A percentile compares a stretch with the other conserved stretches of the same genome.
phyloP scores from a whole-genome alignment of 2,888 invertebrate genomes.

The Drosophila pegasa region DNA sequence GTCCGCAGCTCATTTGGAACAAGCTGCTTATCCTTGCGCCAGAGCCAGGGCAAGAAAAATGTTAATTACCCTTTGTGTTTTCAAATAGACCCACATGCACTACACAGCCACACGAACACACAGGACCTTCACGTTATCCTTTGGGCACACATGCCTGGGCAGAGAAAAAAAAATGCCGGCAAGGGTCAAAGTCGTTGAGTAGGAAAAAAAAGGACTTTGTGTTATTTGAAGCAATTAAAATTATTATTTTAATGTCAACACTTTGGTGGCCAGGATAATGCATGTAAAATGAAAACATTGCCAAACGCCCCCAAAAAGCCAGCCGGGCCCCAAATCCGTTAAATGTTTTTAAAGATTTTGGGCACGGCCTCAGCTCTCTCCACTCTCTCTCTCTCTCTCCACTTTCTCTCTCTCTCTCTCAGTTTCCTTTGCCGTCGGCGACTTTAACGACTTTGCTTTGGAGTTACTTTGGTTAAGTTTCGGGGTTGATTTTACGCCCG shows the following conservation, averaged over 20 bases:
- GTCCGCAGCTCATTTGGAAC: conserved; percentile 68
- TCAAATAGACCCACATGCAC: conserved; percentile 68
- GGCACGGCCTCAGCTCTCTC: neutral
- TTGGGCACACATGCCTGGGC: conserved; percentile 17
- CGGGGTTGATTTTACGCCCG: conserved; percentile 78
- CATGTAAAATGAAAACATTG: conserved; percentile 76
- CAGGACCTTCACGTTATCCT: conserved; percentile 20
- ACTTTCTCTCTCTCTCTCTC: conserved; percentile 1
- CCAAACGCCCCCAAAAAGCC: conserved; percentile 46
- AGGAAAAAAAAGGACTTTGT: conserved; percentile 49
- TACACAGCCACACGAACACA: conserved; percentile 18
- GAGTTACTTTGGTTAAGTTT: conserved; percentile 48
- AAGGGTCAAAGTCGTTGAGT: conserved; percentile 64
- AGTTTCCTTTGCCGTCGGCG: conserved; percentile 64
- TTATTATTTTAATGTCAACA: conserved; percentile 84
- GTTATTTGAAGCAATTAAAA: conserved; percentile 83
- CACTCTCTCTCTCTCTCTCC: neutral
- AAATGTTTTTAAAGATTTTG: conserved; percentile 78
- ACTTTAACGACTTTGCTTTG: conserved; percentile 67
- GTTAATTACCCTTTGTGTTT: conserved; percentile 82
- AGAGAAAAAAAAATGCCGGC: conserved; percentile 3
- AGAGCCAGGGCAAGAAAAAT: conserved; percentile 71
- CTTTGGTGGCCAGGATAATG: conserved; percentile 75
- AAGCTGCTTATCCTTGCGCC: conserved; percentile 75
- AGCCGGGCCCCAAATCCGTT: conserved; percentile 61